These are phyloP conservation scores for Oncorhynchus tshawytscha DNA, from an alignment of 2,113 vertebrate species.

Conservation along the genomic window DNA sequence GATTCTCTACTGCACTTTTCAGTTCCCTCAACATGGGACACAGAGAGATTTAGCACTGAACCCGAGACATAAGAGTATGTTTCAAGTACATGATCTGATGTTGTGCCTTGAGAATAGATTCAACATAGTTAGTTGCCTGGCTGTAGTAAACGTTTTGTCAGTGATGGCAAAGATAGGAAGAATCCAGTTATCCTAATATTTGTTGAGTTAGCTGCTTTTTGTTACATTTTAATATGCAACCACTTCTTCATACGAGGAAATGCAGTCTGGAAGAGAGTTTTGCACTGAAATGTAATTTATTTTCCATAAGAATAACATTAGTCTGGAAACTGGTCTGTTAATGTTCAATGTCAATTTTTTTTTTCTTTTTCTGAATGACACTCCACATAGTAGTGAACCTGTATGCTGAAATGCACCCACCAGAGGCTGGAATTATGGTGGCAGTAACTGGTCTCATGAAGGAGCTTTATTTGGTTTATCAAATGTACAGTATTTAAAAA, in stretches of 20 bases:
- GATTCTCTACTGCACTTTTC: constrained; percentile 90
- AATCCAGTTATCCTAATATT: constrained; percentile 81
- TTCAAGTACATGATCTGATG: constrained; percentile 94
- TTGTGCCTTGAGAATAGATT: constrained; percentile 99
- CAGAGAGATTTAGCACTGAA: constrained; percentile 60
- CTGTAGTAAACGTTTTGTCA: constrained; percentile 88
- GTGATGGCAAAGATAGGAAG: constrained; percentile 76
- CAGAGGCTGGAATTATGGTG: constrained; percentile 85
- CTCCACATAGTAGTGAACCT: neutral
- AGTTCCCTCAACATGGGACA: constrained; percentile 87
- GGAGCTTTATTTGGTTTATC: constrained; percentile 95
- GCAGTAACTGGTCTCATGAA: constrained; percentile 89
- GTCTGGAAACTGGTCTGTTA: constrained; percentile 94
- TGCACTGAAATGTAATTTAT: constrained; percentile 96
- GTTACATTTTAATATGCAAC: constrained; percentile 99
- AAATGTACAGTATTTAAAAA: constrained; percentile 99
- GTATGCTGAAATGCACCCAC: constrained; percentile 63
- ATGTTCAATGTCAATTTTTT: constrained; percentile 63
- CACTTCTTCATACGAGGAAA: constrained; percentile 94
- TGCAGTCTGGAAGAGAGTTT: constrained; percentile 90
- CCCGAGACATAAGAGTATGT: constrained; percentile 74
- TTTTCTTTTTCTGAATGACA: neutral
- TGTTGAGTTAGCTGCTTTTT: constrained; percentile 98
- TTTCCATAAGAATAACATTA: constrained; percentile 83
- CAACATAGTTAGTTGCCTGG: constrained; percentile 90